phyloP scores from a whole-genome alignment of 2,888 invertebrate species.

The Platerodrilus igneus region DNA sequence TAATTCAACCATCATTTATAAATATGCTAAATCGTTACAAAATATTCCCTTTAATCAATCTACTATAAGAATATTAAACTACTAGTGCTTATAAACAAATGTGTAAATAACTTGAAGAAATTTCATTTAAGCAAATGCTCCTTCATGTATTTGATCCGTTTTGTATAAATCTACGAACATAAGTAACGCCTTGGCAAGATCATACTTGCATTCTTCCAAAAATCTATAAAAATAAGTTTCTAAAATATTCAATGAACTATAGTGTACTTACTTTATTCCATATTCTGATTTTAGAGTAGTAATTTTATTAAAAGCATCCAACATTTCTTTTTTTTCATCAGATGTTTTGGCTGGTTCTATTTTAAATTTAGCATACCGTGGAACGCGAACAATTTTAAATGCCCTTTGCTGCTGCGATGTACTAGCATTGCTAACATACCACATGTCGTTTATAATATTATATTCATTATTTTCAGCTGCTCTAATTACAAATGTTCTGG shows the following conservation, averaged over 20 bases:
- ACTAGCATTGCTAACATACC: slow-evolving; percentile 54
- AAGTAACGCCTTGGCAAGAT: slow-evolving; percentile 52
- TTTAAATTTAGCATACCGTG: slow-evolving; percentile 17
- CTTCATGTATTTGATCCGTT: slow-evolving; percentile 39
- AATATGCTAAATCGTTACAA: no score
- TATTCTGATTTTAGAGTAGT: slow-evolving; percentile 39
- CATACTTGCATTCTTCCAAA: slow-evolving; percentile 60
- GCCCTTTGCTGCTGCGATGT: slow-evolving; percentile 32
- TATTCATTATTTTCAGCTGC: slow-evolving; percentile 51
- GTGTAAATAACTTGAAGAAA: no score
- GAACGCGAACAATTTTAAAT: slow-evolving; percentile 33
- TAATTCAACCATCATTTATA: no score
- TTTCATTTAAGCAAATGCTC: slow-evolving; percentile 34
- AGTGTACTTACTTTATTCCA: slow-evolving; percentile 38
- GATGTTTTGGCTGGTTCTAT: slow-evolving; percentile 30
- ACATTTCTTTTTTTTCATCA: slow-evolving; percentile 35
- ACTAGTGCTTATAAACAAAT: no score
- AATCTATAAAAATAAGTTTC: slow-evolving; percentile 51
- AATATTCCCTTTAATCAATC: no score
- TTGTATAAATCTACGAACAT: slow-evolving; percentile 48
- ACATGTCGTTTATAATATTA: slow-evolving; percentile 63
- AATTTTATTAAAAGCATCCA: slow-evolving; percentile 34
- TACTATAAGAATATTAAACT: no score
- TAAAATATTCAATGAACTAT: slow-evolving; percentile 6
- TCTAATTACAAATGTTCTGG: slow-evolving; percentile 55